Percentiles rank a stretch among this genome's conserved stretches.
phyloP scores from a whole-genome alignment of 1,140 invertebrate species.

The Globodera rostochiensis region DNA sequence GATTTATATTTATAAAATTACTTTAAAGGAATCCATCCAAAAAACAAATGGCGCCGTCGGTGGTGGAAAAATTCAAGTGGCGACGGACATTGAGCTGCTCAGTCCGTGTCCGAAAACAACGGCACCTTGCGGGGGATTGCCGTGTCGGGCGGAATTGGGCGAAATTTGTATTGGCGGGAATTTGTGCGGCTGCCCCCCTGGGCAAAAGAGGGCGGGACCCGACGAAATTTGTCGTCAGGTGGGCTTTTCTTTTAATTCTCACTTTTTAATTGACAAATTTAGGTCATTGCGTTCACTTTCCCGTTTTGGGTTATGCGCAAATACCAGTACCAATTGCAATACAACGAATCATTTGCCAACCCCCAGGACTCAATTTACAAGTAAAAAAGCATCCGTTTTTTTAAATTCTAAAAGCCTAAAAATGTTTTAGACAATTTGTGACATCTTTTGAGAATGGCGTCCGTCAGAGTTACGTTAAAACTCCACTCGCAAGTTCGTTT shows the following conservation, averaged over 20 bases:
- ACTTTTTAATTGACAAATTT: background rate
- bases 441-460: slow-evolving; percentile 59
- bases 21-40: slow-evolving; percentile 1
- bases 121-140: slow-evolving; percentile 54
- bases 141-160: slow-evolving; percentile 54
- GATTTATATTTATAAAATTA: background rate
- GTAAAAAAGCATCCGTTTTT: background rate
- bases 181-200: slow-evolving; percentile 59
- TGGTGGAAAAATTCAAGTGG: slow-evolving; percentile 56
- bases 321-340: slow-evolving; percentile 54
- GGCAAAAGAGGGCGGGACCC: slow-evolving; percentile 51
- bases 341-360: slow-evolving; percentile 60
- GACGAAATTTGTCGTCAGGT: slow-evolving; percentile 56
- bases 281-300: slow-evolving; percentile 54
- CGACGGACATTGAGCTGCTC: slow-evolving; percentile 55
- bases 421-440: slow-evolving; percentile 43
- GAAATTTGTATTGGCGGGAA: slow-evolving; percentile 61
- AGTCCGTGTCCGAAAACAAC: slow-evolving; percentile 54
- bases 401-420: background rate
- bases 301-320: slow-evolving; percentile 61
- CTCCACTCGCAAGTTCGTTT: slow-evolving; percentile 55
- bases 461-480: slow-evolving; percentile 59
- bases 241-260: background rate
- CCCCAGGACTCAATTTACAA: slow-evolving; percentile 59
- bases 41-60: slow-evolving; percentile 51